Base-by-base conservation (phyloP, 92 coral and sea anemone species). In the Porites evermanni region DNA sequence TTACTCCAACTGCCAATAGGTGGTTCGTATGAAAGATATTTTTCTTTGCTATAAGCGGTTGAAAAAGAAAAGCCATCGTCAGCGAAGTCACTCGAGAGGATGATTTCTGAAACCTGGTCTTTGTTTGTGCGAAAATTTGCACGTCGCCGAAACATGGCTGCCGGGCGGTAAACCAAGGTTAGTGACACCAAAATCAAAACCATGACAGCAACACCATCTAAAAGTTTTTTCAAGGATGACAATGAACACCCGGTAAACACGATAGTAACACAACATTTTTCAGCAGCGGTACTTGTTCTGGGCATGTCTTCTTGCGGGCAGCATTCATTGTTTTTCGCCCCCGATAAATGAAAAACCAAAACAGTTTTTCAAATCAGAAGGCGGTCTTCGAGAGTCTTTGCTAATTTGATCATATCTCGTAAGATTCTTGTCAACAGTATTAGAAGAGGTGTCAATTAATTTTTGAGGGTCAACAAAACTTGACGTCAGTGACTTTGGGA, bases 1-100 rank as follows among this genome's bases (percentile, higher is more conserved):
- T 92, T 84, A 61, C 98, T 94, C 98, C 98, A 94, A 24, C 93
- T 91, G 18, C 98, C 98, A 21, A 90, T 84, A n/a, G 98, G 98
- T 78, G 98, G 94, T 52, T 94, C 95, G 64, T 94, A 94, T 6
- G 95, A 90, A 26, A 94, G 78, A 74, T 88, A 94, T 67, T 76
- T 94, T 50, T 89, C 95, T 21, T 77, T 73, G 1, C 14, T 47
- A 7, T 59, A 20, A 14, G 56, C 67, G 23, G 74, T 67, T 44
- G 83, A 71, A 67, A 94, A 94, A 6, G 70, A 78, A 74, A 94
- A 94, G 3, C 98, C 98, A 78, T 92, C 98, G 76, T 94, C 98
- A 21, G 53, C 20, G 77, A 84, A 85, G 12, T 90, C 94, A 4
- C 82, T 78, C 10, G 89, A 86, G 64, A 89, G 79, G 16, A 64